Evolutionary conservation across 2,113 vertebrate genomes (phyloP).

Genomic region (Turnix velox): DNA sequence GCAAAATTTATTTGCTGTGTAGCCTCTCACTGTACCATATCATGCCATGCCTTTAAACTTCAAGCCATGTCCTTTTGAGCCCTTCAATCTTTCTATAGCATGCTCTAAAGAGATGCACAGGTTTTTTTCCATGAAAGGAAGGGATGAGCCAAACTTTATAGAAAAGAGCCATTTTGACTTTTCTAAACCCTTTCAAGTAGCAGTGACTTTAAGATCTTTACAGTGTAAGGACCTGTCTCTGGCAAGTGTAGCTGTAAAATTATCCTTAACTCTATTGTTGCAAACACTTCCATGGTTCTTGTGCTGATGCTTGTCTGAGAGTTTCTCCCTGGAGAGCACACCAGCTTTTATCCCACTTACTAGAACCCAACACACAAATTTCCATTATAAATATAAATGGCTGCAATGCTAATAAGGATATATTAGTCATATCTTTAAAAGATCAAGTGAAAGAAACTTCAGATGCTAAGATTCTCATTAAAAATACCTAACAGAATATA

Average conservation of each 20-base stretch:
- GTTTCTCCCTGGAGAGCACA: not conserved
- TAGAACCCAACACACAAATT: not conserved
- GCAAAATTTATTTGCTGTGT: rapidly evolving
- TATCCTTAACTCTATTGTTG: not conserved
- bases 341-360: not conserved
- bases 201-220: not conserved
- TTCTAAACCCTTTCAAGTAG: not conserved
- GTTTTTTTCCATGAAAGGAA: not conserved
- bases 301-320: not conserved
- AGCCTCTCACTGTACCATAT: not conserved
- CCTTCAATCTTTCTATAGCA: not conserved
- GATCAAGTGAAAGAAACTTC: not conserved
- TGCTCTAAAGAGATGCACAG: not conserved
- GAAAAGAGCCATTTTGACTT: not conserved
- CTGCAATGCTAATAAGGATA: not conserved
- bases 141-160: not conserved
- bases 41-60: not conserved
- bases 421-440: not conserved
- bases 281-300: not conserved
- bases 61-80: not conserved
- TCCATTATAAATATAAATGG: not conserved
- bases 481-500: not conserved
- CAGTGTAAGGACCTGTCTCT: not conserved
- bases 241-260: not conserved
- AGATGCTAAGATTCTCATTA: not conserved